Percentiles rank a stretch among this genome's conserved stretches.
Conservation (phyloP, 2,113 vertebrate genomes). For the Tiliqua scincoides region DNA sequence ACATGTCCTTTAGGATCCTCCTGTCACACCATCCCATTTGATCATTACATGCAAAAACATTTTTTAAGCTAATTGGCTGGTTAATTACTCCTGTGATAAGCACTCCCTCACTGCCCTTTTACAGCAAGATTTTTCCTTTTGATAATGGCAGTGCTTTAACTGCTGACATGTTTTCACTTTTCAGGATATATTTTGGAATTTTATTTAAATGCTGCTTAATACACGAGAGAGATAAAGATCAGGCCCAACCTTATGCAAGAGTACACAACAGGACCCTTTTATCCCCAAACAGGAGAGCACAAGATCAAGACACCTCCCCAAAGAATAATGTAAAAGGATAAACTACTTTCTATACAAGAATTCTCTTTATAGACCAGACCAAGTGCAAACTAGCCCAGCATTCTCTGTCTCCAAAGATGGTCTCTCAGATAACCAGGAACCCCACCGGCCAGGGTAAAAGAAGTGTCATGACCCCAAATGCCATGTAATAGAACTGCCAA, state of each 20-base stretch:
- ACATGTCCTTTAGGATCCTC: constrained; percentile 17
- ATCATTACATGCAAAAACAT: not conserved
- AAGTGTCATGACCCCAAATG: not conserved
- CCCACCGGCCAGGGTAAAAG: not conserved
- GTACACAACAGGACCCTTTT: not conserved
- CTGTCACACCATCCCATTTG: not conserved
- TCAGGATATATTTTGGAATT: not conserved
- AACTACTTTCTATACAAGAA: not conserved
- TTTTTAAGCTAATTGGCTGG: not conserved
- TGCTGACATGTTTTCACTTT: not conserved
- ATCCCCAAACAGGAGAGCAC: not conserved
- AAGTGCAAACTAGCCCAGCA: not conserved
- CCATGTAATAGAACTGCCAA: not conserved
- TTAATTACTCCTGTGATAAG: constrained; percentile 5
- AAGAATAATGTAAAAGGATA: not conserved
- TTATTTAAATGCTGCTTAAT: not conserved
- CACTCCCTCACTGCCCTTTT: not conserved
- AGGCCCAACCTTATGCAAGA: not conserved
- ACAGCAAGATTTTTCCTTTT: not conserved
- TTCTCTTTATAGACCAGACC: not conserved
- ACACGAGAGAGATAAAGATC: not conserved
- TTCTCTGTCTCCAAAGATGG: not conserved
- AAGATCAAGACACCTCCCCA: not conserved
- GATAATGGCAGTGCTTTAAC: not conserved
- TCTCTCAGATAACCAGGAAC: not conserved